Conservation (phyloP, 2,797 vertebrate species). For the Smutsia gigantea region DNA sequence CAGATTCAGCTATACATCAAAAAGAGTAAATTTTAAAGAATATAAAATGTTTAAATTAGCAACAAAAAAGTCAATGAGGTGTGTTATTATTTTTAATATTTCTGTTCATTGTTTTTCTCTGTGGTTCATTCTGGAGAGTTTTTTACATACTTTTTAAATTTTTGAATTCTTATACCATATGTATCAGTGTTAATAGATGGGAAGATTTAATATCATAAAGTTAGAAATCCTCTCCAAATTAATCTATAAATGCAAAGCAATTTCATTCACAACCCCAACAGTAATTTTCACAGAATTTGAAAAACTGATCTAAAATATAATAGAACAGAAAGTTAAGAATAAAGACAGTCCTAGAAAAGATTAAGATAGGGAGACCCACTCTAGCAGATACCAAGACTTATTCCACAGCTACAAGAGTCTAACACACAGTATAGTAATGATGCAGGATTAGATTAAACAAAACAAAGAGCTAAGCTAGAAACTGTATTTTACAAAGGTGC, state of each 20-base stretch:
- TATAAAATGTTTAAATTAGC: not conserved
- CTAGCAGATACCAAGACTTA: not conserved
- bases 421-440: not conserved
- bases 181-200: not conserved
- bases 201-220: not conserved
- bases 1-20: not conserved
- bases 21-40: not conserved
- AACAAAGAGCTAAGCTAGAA: not conserved
- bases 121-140: too few relatives aligned
- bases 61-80: not conserved
- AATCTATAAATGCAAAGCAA: slow-evolving; percentile 16
- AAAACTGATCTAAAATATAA: slow-evolving; percentile 4
- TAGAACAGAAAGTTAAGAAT: not conserved
- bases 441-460: not conserved
- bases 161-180: too few relatives aligned
- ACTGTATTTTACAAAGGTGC: not conserved
- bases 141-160: too few relatives aligned
- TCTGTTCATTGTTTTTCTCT: too few relatives aligned
- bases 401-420: not conserved
- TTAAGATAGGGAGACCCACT: not conserved
- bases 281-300: not conserved
- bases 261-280: slow-evolving; percentile 21
- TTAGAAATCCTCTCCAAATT: not conserved
- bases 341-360: not conserved
- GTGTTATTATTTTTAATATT: too few relatives aligned